A percentile compares a stretch with the other conserved stretches of the same genome.
Evolutionary conservation across 2,888 invertebrate genomes (phyloP).

Genomic region (Drosophila trichaetosa): DNA sequence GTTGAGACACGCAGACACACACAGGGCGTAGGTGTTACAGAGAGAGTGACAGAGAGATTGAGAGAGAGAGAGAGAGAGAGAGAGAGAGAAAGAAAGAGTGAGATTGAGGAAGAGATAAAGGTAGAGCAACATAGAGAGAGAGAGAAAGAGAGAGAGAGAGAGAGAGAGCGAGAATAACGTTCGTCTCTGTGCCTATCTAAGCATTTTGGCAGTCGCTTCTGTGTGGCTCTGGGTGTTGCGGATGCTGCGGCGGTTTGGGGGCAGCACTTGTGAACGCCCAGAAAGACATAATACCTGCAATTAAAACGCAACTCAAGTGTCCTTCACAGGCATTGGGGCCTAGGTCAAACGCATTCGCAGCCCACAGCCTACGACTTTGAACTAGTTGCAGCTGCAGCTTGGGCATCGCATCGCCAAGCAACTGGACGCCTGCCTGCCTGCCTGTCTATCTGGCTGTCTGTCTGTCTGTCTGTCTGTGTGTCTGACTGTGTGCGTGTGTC

Average conservation of each 20-base stretch:
- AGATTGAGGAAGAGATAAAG: slow-evolving; percentile 3
- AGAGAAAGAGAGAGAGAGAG: not conserved
- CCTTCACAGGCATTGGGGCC: slow-evolving; percentile 79
- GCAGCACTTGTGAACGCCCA: slow-evolving; percentile 63
- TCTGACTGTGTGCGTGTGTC: slow-evolving; percentile 14
- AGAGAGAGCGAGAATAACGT: slow-evolving; percentile 4
- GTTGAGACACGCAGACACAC: slow-evolving; percentile 40
- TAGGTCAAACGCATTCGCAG: slow-evolving; percentile 72
- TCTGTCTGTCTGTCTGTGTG: slow-evolving; percentile 1
- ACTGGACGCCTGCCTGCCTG: slow-evolving; percentile 10
- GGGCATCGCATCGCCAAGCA: slow-evolving; percentile 5
- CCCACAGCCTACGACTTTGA: slow-evolving; percentile 63
- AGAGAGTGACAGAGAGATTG: slow-evolving; percentile 2
- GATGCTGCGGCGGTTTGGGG: slow-evolving; percentile 22
- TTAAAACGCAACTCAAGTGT: slow-evolving; percentile 80
- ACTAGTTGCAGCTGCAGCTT: slow-evolving; percentile 60
- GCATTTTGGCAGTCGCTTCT: slow-evolving; percentile 35
- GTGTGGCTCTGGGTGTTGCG: slow-evolving; percentile 42
- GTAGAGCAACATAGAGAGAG: not conserved
- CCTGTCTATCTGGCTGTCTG: slow-evolving; percentile 12
- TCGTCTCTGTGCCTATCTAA: slow-evolving; percentile 43
- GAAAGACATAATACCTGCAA: slow-evolving; percentile 82
- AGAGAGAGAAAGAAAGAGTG: not conserved
- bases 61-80: not conserved
- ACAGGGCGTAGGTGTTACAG: slow-evolving; percentile 7